Conservation (phyloP, 2,797 vertebrate genomes). For the Chromobotia macracanthus region DNA sequence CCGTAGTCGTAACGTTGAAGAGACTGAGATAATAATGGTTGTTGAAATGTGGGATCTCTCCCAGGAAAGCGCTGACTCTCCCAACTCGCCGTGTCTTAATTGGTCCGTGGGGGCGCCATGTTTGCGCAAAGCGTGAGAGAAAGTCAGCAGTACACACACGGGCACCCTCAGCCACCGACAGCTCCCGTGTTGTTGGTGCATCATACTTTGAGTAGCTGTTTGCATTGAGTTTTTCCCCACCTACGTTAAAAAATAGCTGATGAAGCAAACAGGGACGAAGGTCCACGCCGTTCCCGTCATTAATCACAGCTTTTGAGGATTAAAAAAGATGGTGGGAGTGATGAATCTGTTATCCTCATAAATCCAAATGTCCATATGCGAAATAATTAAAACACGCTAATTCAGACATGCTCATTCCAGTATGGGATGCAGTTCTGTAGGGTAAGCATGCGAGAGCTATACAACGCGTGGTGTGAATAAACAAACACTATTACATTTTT, state of each 20-base stretch:
- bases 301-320: conserved; percentile 49
- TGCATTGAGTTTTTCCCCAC: conserved; percentile 30
- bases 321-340: conserved; percentile 36
- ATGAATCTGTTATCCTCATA: conserved; percentile 38
- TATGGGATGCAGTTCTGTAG: not conserved
- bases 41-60: conserved; percentile 78
- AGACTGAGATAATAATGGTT: conserved; percentile 74
- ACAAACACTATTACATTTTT: conserved; percentile 5
- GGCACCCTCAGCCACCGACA: conserved; percentile 55
- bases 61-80: conserved; percentile 82
- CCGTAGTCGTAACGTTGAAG: conserved; percentile 78
- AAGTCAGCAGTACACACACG: conserved; percentile 69
- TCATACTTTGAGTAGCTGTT: conserved; percentile 44
- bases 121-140: conserved; percentile 74
- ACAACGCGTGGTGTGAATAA: not conserved
- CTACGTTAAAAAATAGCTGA: conserved; percentile 51
- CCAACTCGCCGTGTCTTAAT: conserved; percentile 78
- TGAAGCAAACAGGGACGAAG: conserved; percentile 41
- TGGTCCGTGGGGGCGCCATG: conserved; percentile 80
- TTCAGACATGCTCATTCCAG: not conserved
- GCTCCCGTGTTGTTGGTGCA: conserved; percentile 41
- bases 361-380: conserved; percentile 38
- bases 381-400: conserved; percentile 17
- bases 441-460: not conserved
- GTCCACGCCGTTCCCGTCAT: conserved; percentile 40